Conservation (phyloP, 1,140 invertebrate species). For the Sitobion miscanthi region DNA sequence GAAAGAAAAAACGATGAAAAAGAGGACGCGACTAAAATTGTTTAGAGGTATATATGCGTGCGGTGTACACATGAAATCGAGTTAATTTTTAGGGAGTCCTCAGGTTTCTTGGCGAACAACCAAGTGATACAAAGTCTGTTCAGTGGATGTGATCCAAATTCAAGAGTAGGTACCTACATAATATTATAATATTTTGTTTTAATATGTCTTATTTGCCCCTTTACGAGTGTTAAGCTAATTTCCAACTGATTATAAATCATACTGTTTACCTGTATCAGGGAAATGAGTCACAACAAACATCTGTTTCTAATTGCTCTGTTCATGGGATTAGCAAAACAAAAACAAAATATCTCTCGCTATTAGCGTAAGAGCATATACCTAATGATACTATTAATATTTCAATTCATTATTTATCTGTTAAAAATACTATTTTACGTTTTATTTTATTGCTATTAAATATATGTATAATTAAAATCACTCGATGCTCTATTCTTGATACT, state of each 20-base stretch:
- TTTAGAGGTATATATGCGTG: not conserved
- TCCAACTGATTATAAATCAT: not conserved
- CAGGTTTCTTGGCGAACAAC: constrained; percentile 32
- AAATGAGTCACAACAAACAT: not conserved
- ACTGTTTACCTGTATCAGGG: not conserved
- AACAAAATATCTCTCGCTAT: not conserved
- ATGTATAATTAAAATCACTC: not conserved
- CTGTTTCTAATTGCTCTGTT: not conserved
- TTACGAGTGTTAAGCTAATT: not conserved
- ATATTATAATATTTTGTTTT: constrained; percentile 6
- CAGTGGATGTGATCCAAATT: constrained; percentile 41
- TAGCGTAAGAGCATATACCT: too few relatives aligned
- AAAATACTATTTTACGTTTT: not conserved
- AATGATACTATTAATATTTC: not conserved
- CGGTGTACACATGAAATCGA: not conserved
- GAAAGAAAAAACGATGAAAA: not conserved
- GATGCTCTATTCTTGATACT: too few relatives aligned
- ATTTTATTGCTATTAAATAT: not conserved
- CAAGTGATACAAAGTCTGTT: constrained; percentile 8
- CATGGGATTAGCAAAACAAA: not conserved
- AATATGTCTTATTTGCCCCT: not conserved
- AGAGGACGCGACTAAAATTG: not conserved
- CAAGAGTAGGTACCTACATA: not conserved
- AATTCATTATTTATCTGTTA: not conserved
- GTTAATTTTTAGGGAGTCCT: not conserved